Conservation (phyloP, 2,888 invertebrate species). For the Panzeria rudis region DNA sequence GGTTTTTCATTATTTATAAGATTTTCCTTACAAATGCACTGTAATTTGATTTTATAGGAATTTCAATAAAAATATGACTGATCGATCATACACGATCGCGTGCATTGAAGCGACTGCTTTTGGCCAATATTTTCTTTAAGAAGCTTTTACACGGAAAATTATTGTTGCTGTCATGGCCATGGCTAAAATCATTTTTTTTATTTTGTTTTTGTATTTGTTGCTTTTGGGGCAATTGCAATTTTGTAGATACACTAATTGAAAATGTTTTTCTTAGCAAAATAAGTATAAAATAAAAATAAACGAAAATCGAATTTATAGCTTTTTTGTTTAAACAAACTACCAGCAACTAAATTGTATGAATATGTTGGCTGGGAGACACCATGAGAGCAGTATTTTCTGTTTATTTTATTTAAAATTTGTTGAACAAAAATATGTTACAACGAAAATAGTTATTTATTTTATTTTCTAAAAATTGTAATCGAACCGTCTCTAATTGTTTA, state of each 20-base stretch:
- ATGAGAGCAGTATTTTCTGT: background rate
- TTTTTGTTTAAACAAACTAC: background rate
- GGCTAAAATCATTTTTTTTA: conserved; percentile 14
- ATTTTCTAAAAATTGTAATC: background rate
- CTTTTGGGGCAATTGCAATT: conserved; percentile 35
- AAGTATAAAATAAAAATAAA: conserved; percentile 11
- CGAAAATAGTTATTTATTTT: background rate
- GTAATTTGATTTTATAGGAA: background rate
- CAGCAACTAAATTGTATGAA: background rate
- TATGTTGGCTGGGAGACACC: conserved; percentile 10
- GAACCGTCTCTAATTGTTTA: conserved; percentile 5
- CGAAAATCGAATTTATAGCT: background rate
- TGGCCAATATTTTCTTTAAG: conserved; percentile 49
- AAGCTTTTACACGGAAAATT: conserved; percentile 55
- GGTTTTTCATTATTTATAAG: background rate
- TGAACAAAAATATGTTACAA: background rate
- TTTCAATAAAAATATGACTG: background rate
- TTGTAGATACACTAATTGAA: conserved; percentile 41
- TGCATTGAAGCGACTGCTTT: conserved; percentile 57
- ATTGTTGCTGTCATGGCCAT: conserved; percentile 53
- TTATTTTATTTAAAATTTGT: background rate
- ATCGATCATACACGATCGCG: conserved; percentile 61
- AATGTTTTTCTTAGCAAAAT: background rate
- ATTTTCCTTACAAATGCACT: conserved; percentile 7
- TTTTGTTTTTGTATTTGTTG: conserved; percentile 1